A percentile compares a stretch with the other conserved stretches of the same genome.
Conservation (phyloP, 92 coral and sea anemone species). For the Desmophyllum pertusum region DNA sequence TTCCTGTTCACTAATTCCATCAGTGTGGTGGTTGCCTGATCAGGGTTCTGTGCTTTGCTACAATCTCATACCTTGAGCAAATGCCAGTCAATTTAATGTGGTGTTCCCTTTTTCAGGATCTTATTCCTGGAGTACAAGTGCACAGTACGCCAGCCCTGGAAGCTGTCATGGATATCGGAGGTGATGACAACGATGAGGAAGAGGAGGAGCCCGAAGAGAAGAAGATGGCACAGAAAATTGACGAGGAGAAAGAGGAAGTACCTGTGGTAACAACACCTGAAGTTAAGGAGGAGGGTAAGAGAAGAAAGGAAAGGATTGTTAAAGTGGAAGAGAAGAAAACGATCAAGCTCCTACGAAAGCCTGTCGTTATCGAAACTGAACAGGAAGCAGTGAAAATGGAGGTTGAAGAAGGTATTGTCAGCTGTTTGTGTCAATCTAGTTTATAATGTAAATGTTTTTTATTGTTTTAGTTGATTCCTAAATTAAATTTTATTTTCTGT, state of each 20-base stretch:
- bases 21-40: too few species aligned
- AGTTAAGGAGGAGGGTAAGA: constrained; percentile 55
- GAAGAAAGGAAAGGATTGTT: constrained; percentile 77
- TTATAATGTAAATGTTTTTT: not conserved
- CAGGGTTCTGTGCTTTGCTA: too few species aligned
- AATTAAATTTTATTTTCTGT: not conserved
- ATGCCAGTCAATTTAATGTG: not conserved
- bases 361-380: constrained; percentile 35
- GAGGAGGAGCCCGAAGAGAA: constrained; percentile 64
- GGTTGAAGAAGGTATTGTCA: constrained; percentile 65
- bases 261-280: constrained; percentile 26
- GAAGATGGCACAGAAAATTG: constrained; percentile 49
- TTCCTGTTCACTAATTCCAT: too few species aligned
- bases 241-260: constrained; percentile 52
- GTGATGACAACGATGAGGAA: constrained; percentile 87
- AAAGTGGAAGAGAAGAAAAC: constrained; percentile 86
- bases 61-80: not conserved
- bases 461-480: not conserved
- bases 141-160: constrained; percentile 94
- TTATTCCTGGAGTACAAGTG: constrained; percentile 96
- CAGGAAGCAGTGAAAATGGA: constrained; percentile 66
- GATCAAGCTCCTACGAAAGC: constrained; percentile 71
- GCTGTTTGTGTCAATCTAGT: not conserved
- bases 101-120: constrained; percentile 54
- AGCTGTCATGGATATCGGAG: constrained; percentile 97